phyloP scores from a whole-genome alignment of 2,888 invertebrate genomes.

The Branchipolynoe longqiensis region DNA sequence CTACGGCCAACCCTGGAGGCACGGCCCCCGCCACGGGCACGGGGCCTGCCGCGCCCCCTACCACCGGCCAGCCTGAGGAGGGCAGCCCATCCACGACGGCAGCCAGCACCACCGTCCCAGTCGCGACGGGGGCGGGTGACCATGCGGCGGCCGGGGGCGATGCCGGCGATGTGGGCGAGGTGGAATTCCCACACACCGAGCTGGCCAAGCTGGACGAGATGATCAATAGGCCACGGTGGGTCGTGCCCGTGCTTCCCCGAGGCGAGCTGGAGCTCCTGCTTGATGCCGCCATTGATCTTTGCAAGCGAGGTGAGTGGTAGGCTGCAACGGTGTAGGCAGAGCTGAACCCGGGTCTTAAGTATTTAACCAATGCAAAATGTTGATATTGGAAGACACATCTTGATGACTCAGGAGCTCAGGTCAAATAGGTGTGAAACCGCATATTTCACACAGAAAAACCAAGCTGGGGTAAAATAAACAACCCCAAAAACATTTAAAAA shows the following conservation, averaged over 20 bases:
- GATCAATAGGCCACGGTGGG: constrained; percentile 97
- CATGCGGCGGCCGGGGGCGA: constrained; percentile 12
- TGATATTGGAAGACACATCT: neutral
- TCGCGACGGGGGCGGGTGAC: constrained; percentile 21
- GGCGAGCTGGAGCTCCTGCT: constrained; percentile 96
- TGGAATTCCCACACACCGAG: constrained; percentile 92
- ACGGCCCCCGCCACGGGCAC: neutral
- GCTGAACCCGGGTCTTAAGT: neutral
- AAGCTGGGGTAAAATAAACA: no score
- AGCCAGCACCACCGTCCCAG: constrained; percentile 15
- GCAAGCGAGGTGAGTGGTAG: constrained; percentile 87
- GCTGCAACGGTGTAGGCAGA: neutral
- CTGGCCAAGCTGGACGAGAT: constrained; percentile 95
- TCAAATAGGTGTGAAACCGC: no score
- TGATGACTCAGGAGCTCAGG: neutral
- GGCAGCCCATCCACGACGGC: neutral
- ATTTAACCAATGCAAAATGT: neutral
- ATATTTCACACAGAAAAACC: no score
- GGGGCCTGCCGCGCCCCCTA: neutral
- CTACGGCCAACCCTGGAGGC: neutral
- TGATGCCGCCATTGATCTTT: constrained; percentile 93
- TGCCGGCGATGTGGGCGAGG: constrained; percentile 68
- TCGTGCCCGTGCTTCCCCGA: constrained; percentile 97
- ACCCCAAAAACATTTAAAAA: no score
- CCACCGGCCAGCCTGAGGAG: neutral